Evolutionary conservation across 2,113 vertebrate species (phyloP).

Genomic region (Mormoops blainvillei): DNA sequence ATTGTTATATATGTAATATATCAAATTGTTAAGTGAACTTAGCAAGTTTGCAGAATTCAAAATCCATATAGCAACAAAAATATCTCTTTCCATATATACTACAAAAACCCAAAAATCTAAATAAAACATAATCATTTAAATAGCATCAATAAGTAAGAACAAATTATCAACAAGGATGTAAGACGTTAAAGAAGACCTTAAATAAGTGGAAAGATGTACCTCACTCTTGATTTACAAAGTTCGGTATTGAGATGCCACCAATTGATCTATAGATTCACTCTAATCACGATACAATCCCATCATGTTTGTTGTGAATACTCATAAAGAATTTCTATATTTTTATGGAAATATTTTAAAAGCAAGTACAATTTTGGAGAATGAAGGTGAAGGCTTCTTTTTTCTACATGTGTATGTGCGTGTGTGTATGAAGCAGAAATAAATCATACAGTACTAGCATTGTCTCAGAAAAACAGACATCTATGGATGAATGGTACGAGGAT

Average conservation of each 20-base stretch:
- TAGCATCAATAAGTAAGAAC: neutral
- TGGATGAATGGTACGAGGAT: neutral
- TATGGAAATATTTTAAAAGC: neutral
- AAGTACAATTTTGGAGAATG: neutral
- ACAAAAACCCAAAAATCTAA: neutral
- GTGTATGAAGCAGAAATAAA: neutral
- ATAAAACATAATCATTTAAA: neutral
- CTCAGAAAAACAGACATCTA: neutral
- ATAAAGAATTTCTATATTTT: neutral
- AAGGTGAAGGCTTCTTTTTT: neutral
- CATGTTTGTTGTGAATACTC: neutral
- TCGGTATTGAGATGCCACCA: neutral
- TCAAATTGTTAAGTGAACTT: neutral
- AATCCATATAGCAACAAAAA: neutral
- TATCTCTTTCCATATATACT: neutral
- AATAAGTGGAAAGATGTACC: neutral
- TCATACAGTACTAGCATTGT: neutral
- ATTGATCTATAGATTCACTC: neutral
- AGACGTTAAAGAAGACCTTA: neutral
- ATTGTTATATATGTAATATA: too few relatives aligned
- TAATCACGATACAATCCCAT: neutral
- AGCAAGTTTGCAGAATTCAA: neutral
- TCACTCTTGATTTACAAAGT: neutral
- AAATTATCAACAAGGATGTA: neutral
- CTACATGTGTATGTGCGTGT: neutral